Percentiles rank a stretch among this genome's conserved stretches.
Evolutionary conservation across 2,113 vertebrate species (phyloP).

Genomic region (Percopsis transmontana): DNA sequence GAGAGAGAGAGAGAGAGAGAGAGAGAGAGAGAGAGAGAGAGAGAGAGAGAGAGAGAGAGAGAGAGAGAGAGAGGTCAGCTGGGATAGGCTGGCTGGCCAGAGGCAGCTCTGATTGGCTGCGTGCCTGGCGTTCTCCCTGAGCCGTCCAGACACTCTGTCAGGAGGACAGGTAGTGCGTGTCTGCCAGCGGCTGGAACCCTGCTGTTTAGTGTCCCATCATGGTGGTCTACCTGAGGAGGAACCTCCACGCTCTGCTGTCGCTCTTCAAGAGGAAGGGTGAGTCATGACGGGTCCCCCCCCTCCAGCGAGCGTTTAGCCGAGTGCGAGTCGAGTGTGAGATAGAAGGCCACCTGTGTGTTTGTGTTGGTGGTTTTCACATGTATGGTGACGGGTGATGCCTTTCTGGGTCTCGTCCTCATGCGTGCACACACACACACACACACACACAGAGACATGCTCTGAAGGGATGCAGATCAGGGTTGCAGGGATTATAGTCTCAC

Average conservation of each 20-base stretch:
- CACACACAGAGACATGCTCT: not conserved
- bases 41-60: not conserved
- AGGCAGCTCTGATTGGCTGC: slow-evolving; percentile 69
- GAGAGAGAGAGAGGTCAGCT: slow-evolving; percentile 2
- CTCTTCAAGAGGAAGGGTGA: slow-evolving; percentile 95
- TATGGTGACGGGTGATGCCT: not conserved
- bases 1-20: slow-evolving; percentile 27
- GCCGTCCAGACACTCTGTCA: slow-evolving; percentile 31
- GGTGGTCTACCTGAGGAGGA: slow-evolving; percentile 90
- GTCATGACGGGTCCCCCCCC: slow-evolving; percentile 42
- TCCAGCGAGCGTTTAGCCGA: not conserved
- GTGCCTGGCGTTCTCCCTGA: slow-evolving; percentile 54
- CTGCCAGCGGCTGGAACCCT: not conserved
- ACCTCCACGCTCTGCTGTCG: slow-evolving; percentile 82
- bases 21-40: slow-evolving; percentile 30
- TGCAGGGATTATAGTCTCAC: not conserved
- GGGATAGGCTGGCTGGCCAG: slow-evolving; percentile 61
- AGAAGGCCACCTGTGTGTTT: not conserved
- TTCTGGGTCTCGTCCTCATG: slow-evolving; percentile 7
- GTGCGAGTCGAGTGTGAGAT: no score
- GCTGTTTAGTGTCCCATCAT: slow-evolving; percentile 61
- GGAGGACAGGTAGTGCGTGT: slow-evolving; percentile 9
- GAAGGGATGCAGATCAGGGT: not conserved
- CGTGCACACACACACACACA: not conserved
- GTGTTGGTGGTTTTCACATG: not conserved